Evolutionary conservation across 2,888 invertebrate genomes (phyloP).

Genomic region (Lasioglossum calceatum): DNA sequence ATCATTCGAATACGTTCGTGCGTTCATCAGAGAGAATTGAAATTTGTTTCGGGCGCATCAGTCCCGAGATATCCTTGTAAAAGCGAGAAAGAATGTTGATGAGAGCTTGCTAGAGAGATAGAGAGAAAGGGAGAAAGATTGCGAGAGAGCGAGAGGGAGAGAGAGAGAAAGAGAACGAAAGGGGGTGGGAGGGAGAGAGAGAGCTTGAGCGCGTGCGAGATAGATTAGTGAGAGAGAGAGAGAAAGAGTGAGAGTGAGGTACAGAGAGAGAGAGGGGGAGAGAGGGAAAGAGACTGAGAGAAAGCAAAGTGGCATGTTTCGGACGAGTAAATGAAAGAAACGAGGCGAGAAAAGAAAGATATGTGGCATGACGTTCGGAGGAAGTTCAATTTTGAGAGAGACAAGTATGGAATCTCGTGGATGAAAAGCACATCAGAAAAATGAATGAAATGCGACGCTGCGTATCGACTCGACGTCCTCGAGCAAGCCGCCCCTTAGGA

Average conservation of each 20-base stretch:
- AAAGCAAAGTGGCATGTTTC: slow-evolving; percentile 48
- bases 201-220: slow-evolving; percentile 20
- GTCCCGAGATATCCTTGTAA: slow-evolving; percentile 66
- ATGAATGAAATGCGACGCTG: slow-evolving; percentile 66
- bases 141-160: slow-evolving; percentile 20
- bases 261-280: slow-evolving; percentile 25
- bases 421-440: slow-evolving; percentile 55
- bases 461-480: slow-evolving; percentile 60
- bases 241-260: not conserved
- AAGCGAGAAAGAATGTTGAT: slow-evolving; percentile 50
- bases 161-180: slow-evolving; percentile 25
- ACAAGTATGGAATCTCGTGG: slow-evolving; percentile 48
- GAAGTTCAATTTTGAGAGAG: slow-evolving; percentile 23
- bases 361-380: slow-evolving; percentile 37
- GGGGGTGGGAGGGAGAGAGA: slow-evolving; percentile 5
- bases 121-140: slow-evolving; percentile 41
- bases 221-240: slow-evolving; percentile 19
- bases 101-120: slow-evolving; percentile 30
- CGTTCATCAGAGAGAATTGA: slow-evolving; percentile 71
- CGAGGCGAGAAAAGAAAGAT: slow-evolving; percentile 21
- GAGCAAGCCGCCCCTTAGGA: slow-evolving; percentile 67
- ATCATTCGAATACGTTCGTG: slow-evolving; percentile 49
- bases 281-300: slow-evolving; percentile 38
- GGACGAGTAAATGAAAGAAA: slow-evolving; percentile 40
- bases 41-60: slow-evolving; percentile 68